Conservation (phyloP, 2,113 vertebrate genomes). For the Gymnobelideus leadbeateri region DNA sequence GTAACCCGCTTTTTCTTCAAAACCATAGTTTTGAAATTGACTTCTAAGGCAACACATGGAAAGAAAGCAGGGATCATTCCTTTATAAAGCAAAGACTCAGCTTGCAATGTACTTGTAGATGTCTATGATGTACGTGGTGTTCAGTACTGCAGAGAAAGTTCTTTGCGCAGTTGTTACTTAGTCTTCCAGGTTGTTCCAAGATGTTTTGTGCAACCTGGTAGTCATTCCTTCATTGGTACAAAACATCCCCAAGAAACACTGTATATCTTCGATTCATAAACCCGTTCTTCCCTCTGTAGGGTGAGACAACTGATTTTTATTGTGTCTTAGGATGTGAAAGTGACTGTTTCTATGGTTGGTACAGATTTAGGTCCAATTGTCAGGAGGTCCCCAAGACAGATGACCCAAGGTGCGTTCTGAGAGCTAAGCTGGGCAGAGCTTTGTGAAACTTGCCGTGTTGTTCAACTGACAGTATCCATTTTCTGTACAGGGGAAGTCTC, state of each 20-base stretch:
- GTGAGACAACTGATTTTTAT: not conserved
- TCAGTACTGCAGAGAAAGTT: not conserved
- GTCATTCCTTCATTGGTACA: not conserved
- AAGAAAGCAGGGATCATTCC: conserved; percentile 11
- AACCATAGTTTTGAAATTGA: not conserved
- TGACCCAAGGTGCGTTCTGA: too few species aligned
- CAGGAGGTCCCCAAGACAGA: too few species aligned
- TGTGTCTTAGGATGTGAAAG: not conserved
- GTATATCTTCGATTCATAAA: not conserved
- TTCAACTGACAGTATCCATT: too few species aligned
- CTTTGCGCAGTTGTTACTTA: not conserved
- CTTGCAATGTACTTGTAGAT: accelerated
- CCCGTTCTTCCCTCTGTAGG: not conserved
- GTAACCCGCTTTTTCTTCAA: not conserved
- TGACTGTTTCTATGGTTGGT: not conserved
- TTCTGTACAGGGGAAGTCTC: too few species aligned
- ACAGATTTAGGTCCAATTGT: too few species aligned
- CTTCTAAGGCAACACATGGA: not conserved
- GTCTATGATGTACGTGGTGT: not conserved
- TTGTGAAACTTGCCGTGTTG: too few species aligned
- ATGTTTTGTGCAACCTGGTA: not conserved
- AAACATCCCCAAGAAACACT: not conserved
- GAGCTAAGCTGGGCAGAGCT: too few species aligned
- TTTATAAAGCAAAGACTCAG: not conserved
- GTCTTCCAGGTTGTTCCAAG: conserved; percentile 23